phyloP scores from a whole-genome alignment of 1,140 invertebrate genomes.

The Ostrea edulis region DNA sequence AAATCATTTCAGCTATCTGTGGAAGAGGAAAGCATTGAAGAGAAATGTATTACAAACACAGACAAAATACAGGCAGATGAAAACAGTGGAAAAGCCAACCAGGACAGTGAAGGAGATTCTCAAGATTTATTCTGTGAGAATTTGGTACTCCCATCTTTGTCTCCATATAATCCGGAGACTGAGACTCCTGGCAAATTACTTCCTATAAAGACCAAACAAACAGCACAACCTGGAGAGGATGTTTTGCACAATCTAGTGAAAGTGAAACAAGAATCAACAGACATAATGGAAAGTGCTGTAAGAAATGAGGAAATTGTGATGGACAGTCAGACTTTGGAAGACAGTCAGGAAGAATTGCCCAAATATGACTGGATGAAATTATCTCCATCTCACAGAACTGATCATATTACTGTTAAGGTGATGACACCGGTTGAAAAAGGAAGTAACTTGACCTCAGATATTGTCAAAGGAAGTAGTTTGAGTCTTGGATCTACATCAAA shows the following conservation, averaged over 20 bases:
- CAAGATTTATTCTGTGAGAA: not conserved
- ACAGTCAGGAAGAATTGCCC: not conserved
- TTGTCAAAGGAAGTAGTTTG: not conserved
- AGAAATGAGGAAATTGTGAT: constrained; percentile 28
- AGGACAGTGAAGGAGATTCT: not conserved
- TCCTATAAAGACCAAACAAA: not conserved
- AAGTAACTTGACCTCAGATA: not conserved
- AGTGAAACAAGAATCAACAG: not conserved
- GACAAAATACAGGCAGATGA: not conserved
- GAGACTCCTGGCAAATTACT: not conserved
- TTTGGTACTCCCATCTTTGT: constrained; percentile 18
- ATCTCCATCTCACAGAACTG: not conserved
- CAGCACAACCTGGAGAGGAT: not conserved
- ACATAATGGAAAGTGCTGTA: not conserved
- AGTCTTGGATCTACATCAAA: constrained; percentile 6
- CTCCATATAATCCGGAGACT: not conserved
- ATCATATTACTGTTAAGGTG: constrained; percentile 5
- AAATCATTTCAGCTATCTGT: too few species aligned
- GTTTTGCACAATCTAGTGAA: not conserved
- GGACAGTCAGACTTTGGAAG: constrained; percentile 4
- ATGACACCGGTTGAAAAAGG: not conserved
- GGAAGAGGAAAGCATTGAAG: not conserved
- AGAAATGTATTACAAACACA: not conserved
- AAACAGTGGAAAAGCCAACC: not conserved
- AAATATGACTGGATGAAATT: not conserved